Base-by-base conservation (phyloP, 2,113 vertebrate genomes). In the Hipposideros armiger region DNA sequence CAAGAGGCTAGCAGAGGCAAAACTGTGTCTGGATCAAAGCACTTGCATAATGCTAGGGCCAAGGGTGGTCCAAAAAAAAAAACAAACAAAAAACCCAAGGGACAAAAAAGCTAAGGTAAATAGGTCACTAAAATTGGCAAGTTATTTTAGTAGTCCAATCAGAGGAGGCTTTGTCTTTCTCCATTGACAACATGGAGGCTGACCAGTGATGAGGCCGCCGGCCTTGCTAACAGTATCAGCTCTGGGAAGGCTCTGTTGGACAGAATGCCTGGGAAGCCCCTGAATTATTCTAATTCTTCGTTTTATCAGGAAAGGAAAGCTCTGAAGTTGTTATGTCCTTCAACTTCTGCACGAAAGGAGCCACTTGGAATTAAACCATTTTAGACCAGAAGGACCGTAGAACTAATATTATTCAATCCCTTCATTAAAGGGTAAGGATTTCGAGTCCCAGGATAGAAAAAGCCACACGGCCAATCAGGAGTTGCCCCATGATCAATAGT, bases 21-120 rank as follows among this genome's bases (percentile, higher is more conserved):
- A 95, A 60, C 7, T 7, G 4, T 14, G 28, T 77, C 45, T 80
- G 69, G 8, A 94, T 87, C 70, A 94, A 87, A 96, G 95, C 4
- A 0, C 62, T 58, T 67, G 28, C 58, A n/a, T 58, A 95, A 83
- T 32, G 47, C 24, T 5, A 67, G 76, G 70, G 28, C 36, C 11
- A 36, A 36, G 36, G 64, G 52, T 89, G 36, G 7, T 92, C 36
- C 11, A 4, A 73, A 17, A n/a, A 40, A 80, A 40, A 62, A 90
- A 66, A 91, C 9, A 16, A 24, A 62, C 5, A 15, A 50, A 4
- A 50, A 50, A 50, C 10, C 10, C 47, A 50, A 50, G 13, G 10
- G 47, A 50, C 47, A 50, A 50, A 93, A 73, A 69, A 87, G 16
- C 5, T 32, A 69, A 77, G 17, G 42, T 50, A 70, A 66, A 28